phyloP scores from a whole-genome alignment of 2,797 vertebrate genomes.

The Cygnus olor region DNA sequence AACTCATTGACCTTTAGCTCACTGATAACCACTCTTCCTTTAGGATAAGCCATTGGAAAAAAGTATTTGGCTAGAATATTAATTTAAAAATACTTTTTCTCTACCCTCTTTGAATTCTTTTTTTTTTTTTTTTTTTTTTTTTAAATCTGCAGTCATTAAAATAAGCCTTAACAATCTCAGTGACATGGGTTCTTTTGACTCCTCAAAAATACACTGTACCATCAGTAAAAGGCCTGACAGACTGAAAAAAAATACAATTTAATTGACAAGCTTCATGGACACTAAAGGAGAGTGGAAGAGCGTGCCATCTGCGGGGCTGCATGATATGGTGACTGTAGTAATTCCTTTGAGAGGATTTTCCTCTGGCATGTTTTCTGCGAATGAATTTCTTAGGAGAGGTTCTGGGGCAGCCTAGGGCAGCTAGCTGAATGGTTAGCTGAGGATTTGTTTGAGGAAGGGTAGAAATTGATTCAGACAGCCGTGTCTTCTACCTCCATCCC shows the following conservation, averaged over 20 bases:
- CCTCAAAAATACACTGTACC: constrained; percentile 1
- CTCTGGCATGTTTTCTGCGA: constrained; percentile 12
- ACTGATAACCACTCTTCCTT: constrained; percentile 58
- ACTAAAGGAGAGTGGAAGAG: not conserved
- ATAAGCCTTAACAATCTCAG: constrained; percentile 1
- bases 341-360: constrained; percentile 40
- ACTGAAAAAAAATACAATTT: not conserved
- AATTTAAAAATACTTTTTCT: constrained; percentile 32
- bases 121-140: not conserved
- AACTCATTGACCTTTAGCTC: constrained; percentile 57
- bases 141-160: constrained; percentile 28
- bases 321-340: not conserved
- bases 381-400: not conserved
- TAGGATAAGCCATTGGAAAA: constrained; percentile 15
- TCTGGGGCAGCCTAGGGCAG: not conserved
- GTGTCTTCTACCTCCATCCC: not conserved
- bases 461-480: not conserved
- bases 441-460: not conserved
- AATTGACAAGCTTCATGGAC: not conserved
- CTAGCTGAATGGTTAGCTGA: not conserved
- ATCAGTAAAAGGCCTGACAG: not conserved
- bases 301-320: not conserved
- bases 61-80: not conserved
- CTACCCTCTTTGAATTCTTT: not conserved
- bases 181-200: not conserved